Base-by-base conservation (phyloP, 2,888 invertebrate genomes). In the Autographa gamma region DNA sequence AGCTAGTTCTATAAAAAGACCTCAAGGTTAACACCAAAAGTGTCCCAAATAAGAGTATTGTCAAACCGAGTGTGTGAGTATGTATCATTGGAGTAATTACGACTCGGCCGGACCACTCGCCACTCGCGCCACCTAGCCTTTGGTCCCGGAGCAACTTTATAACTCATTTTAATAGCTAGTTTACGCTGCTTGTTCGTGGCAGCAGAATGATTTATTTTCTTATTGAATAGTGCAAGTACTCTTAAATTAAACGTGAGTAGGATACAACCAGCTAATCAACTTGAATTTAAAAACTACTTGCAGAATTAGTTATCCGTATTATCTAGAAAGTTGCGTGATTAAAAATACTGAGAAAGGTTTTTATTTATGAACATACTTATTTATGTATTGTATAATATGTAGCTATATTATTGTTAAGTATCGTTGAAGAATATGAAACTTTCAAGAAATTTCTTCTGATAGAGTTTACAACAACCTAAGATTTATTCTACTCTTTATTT, bases 101-200 rank as follows among this genome's bases (percentile, higher is more conserved):
- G 48, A 48, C n/a, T 48, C 48, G 48, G 56, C 9, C 41, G 60
- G 63, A n/a, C 31, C 41, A 54, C 38, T 58, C n/a, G 19, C 43
- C 66, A 32, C n/a, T 67, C 63, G 56, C 41, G 43, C 59, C 71
- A 38, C 75, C 43, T 14, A 59, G n/a, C 62, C 19, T 66, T 31
- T 56, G 60, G 18, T 60, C 63, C 32, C 54, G 63, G 41, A 58
- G 59, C 62, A 67, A 73, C 66, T 43, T 78, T 64, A 71, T 73
- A 74, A 72, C 67, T 71, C 74, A 66, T 80, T 80, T 79, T 77
- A 69, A 60, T 68, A 71, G 66, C 19, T 74, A 62, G 77, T 79
- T 77, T 74, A 61, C 69, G 60, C 58, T 58, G 18, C 64, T 72
- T 74, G 63, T 75, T 63, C 54, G 70, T 67, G 25, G 64, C 9